These are phyloP conservation scores for Acrobasis consociella DNA, from an alignment of 2,888 invertebrate genomes.

Conservation along the genomic window DNA sequence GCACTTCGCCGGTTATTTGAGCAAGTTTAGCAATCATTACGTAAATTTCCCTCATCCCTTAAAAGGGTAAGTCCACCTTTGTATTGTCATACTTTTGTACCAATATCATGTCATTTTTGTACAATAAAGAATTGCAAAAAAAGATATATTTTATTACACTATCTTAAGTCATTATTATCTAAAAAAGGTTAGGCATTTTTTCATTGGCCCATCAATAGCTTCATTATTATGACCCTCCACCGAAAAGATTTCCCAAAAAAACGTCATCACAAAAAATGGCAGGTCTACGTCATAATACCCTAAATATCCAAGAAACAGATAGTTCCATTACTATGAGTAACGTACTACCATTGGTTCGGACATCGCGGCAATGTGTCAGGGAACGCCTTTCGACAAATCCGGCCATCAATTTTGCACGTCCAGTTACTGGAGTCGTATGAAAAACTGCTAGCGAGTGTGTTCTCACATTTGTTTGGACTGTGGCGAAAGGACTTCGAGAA, in stretches of 20 bases:
- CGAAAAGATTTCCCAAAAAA: background rate
- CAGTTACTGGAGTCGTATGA: background rate
- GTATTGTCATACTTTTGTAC: no score
- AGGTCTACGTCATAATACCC: conserved; percentile 6
- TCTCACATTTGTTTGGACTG: background rate
- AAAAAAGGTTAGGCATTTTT: background rate
- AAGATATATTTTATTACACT: no score
- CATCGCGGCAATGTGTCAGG: conserved; percentile 13
- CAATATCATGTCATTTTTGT: no score
- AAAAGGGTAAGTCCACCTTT: no score
- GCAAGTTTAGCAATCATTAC: no score
- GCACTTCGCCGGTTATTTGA: no score
- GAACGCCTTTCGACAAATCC: conserved; percentile 19
- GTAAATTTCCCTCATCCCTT: no score
- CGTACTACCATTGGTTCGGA: conserved; percentile 9
- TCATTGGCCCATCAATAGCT: background rate
- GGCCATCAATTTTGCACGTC: conserved; percentile 8
- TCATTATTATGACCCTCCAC: conserved; percentile 1
- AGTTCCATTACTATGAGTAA: conserved; percentile 21
- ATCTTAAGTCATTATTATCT: background rate
- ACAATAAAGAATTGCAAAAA: no score
- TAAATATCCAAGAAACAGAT: conserved; percentile 17
- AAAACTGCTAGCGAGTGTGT: background rate
- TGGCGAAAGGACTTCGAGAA: conserved; percentile 3
- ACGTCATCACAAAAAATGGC: background rate